These are phyloP conservation scores for Drosophila meridiana DNA, from an alignment of 2,888 invertebrate genomes.

Conservation along the genomic window DNA sequence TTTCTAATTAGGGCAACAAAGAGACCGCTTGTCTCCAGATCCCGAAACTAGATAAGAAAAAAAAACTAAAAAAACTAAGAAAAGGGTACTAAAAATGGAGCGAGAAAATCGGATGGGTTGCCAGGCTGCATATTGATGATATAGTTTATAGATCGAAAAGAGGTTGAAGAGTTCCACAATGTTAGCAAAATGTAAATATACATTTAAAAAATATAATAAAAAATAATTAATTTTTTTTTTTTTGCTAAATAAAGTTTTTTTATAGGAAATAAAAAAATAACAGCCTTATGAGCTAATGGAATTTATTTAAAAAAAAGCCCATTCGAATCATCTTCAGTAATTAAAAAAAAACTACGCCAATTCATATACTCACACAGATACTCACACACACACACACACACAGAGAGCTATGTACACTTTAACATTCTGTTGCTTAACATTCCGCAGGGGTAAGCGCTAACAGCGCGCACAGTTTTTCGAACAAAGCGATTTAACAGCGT, in stretches of 20 bases:
- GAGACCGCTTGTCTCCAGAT: constrained; percentile 58
- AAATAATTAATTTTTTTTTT: not conserved
- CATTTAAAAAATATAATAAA: not conserved
- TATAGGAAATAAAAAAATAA: constrained; percentile 26
- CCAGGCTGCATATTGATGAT: constrained; percentile 46
- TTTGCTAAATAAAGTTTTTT: constrained; percentile 17
- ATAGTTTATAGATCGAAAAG: not conserved
- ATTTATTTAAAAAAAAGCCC: constrained; percentile 40
- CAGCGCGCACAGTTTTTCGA: constrained; percentile 28
- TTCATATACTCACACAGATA: not conserved
- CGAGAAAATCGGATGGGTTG: constrained; percentile 52
- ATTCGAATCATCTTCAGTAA: not conserved
- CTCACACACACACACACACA: not conserved
- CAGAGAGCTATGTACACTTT: not conserved
- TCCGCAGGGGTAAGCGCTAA: constrained; percentile 26
- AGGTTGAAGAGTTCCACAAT: not conserved
- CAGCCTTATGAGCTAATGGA: constrained; percentile 59
- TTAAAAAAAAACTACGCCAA: constrained; percentile 7
- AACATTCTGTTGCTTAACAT: constrained; percentile 21
- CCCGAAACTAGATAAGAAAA: constrained; percentile 34
- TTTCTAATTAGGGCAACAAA: constrained; percentile 74
- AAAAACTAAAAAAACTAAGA: not conserved
- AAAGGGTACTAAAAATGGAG: constrained; percentile 53
- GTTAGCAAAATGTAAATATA: not conserved
- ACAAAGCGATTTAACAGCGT: constrained; percentile 37